Conservation (phyloP, 1,140 invertebrate genomes). For the Leptinotarsa undecemlineata region DNA sequence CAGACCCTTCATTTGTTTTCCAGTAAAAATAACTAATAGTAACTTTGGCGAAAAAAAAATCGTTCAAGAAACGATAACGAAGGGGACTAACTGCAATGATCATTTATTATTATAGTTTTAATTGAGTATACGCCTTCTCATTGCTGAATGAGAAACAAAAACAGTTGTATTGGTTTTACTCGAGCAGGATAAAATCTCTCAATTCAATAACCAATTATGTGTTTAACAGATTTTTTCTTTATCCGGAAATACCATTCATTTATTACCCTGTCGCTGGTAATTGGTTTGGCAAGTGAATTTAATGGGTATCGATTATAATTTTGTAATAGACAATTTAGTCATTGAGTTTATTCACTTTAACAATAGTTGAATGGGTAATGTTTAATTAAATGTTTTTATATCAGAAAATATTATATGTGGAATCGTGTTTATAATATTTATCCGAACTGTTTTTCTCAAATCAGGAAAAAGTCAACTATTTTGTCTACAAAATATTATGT, state of each 20-base stretch:
- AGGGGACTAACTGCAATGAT: conserved; percentile 9
- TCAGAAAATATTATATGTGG: too few species aligned
- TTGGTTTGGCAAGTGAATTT: conserved; percentile 2
- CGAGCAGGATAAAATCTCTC: conserved; percentile 4
- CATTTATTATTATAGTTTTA: conserved; percentile 15
- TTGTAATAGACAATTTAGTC: too few species aligned
- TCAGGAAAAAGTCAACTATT: too few species aligned
- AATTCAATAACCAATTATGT: conserved; percentile 9
- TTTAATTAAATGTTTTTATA: too few species aligned
- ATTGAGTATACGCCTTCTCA: conserved; percentile 14
- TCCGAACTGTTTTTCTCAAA: too few species aligned
- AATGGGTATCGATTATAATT: not conserved
- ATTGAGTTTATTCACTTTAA: too few species aligned
- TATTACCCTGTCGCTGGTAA: not conserved
- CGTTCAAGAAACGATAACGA: conserved; percentile 1
- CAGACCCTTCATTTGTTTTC: too few species aligned
- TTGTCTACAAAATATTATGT: too few species aligned
- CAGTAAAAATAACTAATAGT: too few species aligned
- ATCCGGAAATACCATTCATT: conserved; percentile 8
- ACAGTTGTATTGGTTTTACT: conserved; percentile 14
- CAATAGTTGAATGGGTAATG: too few species aligned
- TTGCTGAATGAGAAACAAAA: conserved; percentile 11
- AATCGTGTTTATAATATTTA: too few species aligned
- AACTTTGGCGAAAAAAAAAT: too few species aligned
- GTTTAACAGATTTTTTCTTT: conserved; percentile 2